Evolutionary conservation across 1,140 invertebrate species (phyloP), one percentile per base, ranked within the genome.

Genomic region (Papilio aristodemus): DNA sequence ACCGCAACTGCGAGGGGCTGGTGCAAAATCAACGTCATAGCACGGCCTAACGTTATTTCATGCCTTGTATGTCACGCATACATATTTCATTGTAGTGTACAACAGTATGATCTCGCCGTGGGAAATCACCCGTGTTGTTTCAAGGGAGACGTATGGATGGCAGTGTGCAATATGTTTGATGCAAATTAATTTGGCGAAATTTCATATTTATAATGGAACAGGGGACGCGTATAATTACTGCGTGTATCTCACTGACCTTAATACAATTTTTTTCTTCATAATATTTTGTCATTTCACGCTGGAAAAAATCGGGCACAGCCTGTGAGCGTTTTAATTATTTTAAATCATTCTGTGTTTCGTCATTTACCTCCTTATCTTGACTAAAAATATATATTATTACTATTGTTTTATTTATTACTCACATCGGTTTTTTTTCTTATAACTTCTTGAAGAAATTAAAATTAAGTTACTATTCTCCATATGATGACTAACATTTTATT

Each of bases 81-180:
- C 85, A 89, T 87, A 83, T 86, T 86, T 83, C 85, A 85, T 87
- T 83, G 84, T 86, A 85, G 81, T 79, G 66, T 75, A 80, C 77
- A 81, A 85, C 78, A 78, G 73, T 75, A 76, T 72, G 74, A 79
- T 72, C 71, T 72, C 80, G 84, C 77, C 84, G 80, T 87, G 86
- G 86, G 86, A 89, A 89, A 89, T 86, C 85, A 85, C 60, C 70
- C 74, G 74, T 81, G 73, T 76, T 62, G 70, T 72, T 64, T 71
- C 70, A 67, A 43, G 69, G 72, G 39, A 71, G 70, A 75, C 73
- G 69, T 67, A 71, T 38, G 39, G 37, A 41, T 43, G 59, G n/a
- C 27, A 17, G 19, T 19, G 54, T 58, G 27, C 37, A 72, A 71
- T 70, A 77, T 73, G 71, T 64, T 59, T 71, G 63, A 68, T 72